Conservation (phyloP, 2,113 vertebrate species). For the Oncorhynchus gorbuscha region DNA sequence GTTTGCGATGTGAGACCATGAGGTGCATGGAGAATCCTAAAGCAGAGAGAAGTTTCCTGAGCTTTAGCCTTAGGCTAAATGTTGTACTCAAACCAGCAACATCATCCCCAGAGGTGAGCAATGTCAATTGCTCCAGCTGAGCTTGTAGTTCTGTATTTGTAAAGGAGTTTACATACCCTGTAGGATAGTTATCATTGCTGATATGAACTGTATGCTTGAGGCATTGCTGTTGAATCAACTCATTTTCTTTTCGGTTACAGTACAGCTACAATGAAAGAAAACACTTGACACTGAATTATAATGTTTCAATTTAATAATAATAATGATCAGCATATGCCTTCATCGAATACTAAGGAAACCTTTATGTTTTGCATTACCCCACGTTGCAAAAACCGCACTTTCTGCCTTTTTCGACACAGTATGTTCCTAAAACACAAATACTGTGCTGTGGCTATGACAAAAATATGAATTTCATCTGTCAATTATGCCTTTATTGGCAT, state of each 20-base stretch:
- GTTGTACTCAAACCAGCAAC: conserved; percentile 75
- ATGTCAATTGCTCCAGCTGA: conserved; percentile 73
- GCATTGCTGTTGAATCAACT: conserved; percentile 60
- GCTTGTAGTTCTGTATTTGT: conserved; percentile 59
- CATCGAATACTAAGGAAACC: neutral
- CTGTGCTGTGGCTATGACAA: conserved; percentile 8
- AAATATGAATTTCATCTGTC: conserved; percentile 57
- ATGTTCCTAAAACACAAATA: neutral
- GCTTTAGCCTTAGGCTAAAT: conserved; percentile 71
- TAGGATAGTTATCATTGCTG: conserved; percentile 63
- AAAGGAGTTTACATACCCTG: conserved; percentile 68
- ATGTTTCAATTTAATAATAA: neutral
- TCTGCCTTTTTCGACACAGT: neutral
- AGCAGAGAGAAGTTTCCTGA: conserved; percentile 73
- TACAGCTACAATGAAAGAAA: conserved; percentile 30
- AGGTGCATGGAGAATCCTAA: conserved; percentile 66
- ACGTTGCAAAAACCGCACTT: neutral
- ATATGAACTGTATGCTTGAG: conserved; percentile 58
- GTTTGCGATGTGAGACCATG: conserved; percentile 50
- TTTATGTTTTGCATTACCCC: conserved; percentile 8
- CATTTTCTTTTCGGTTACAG: conserved; percentile 7
- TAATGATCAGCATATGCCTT: neutral
- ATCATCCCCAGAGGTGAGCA: conserved; percentile 70
- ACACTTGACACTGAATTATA: conserved; percentile 5
- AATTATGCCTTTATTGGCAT: conserved; percentile 67